Conservation (phyloP, 2,888 invertebrate species). For the Achlya flavicornis region DNA sequence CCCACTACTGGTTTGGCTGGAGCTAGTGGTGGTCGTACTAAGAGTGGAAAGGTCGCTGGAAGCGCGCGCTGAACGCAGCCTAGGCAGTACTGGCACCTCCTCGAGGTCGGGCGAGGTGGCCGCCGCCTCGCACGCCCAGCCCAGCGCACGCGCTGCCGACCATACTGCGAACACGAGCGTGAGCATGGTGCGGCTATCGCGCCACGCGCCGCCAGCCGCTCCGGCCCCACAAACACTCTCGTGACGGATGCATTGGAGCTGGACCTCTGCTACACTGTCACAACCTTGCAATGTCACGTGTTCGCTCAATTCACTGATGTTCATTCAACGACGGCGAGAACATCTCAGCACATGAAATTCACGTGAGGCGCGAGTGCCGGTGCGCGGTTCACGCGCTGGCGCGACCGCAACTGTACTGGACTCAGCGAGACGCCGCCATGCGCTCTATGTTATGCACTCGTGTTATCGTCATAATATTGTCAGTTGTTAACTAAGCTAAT, state of each 20-base stretch:
- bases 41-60: conserved; percentile 79
- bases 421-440: conserved; percentile 53
- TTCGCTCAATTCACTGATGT: conserved; percentile 41
- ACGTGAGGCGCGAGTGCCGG: conserved; percentile 54
- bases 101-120: conserved; percentile 67
- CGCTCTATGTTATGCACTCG: conserved; percentile 60
- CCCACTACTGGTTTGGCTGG: conserved; percentile 76
- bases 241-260: conserved; percentile 61
- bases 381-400: conserved; percentile 68
- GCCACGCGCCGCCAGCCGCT: conserved; percentile 60
- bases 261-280: conserved; percentile 55
- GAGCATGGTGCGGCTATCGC: conserved; percentile 79
- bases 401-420: conserved; percentile 67
- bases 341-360: conserved; percentile 48
- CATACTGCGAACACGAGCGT: conserved; percentile 86
- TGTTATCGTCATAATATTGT: conserved; percentile 71
- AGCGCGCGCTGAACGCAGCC: conserved; percentile 77
- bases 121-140: conserved; percentile 66
- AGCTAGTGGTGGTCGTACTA: conserved; percentile 78
- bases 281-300: conserved; percentile 38
- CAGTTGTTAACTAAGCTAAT: conserved; percentile 55
- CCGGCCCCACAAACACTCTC: conserved; percentile 58
- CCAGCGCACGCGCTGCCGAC: conserved; percentile 85
- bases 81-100: conserved; percentile 72
- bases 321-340: conserved; percentile 29